Percentiles rank a stretch among this genome's conserved stretches.
These are phyloP conservation scores for Tethya wilhelma DNA, from an alignment of 37 sponge, comb jelly and placozoan species.

Conservation along the genomic window DNA sequence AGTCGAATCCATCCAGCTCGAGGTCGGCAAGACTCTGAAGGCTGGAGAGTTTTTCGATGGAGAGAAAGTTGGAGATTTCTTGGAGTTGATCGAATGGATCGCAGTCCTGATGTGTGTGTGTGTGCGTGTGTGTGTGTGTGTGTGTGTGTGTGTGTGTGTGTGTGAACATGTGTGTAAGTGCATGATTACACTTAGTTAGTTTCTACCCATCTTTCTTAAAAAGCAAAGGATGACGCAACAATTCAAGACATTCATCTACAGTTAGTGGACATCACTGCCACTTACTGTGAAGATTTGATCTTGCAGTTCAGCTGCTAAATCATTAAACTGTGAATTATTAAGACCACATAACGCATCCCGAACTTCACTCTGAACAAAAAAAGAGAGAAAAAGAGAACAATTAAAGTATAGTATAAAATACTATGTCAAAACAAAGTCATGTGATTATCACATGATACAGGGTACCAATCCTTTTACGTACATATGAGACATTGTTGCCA, in stretches of 20 bases:
- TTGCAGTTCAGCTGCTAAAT: conserved; percentile 6
- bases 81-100: not conserved
- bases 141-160: not conserved
- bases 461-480: not conserved
- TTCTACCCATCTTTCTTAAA: too few relatives aligned
- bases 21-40: not conserved
- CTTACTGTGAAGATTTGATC: conserved; percentile 10
- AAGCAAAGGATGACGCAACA: not conserved
- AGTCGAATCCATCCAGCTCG: not conserved
- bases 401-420: too few relatives aligned
- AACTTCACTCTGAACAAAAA: not conserved
- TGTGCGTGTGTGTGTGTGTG: not conserved
- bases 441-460: not conserved
- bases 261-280: too few relatives aligned
- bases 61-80: not conserved
- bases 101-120: not conserved
- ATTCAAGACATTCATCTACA: not conserved
- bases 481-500: conserved; percentile 4
- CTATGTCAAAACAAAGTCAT: too few relatives aligned
- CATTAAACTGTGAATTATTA: conserved; percentile 5
- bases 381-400: too few relatives aligned
- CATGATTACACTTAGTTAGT: too few relatives aligned
- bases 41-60: too few relatives aligned
- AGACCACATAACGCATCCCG: conserved; percentile 15
- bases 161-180: not conserved